These are phyloP conservation scores for Hippoglossus hippoglossus DNA, from an alignment of 2,797 vertebrate species.

Conservation along the genomic window DNA sequence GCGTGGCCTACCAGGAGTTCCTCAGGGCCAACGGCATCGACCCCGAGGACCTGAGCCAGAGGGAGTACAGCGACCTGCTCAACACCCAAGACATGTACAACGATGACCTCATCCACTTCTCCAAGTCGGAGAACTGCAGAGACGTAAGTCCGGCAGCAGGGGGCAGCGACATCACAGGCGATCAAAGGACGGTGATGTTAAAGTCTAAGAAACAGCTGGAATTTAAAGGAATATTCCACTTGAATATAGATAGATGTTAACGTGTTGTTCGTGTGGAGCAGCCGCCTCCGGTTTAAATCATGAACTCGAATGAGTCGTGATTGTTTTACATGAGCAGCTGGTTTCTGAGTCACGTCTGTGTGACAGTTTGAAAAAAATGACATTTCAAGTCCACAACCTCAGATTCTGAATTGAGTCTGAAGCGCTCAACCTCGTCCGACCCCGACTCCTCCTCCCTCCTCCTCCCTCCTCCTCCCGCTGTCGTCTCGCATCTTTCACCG, in stretches of 20 bases:
- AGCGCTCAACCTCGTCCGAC: constrained; percentile 12
- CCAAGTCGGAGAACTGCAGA: constrained; percentile 98
- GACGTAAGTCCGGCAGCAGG: constrained; percentile 87
- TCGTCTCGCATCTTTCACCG: background rate
- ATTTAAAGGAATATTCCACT: background rate
- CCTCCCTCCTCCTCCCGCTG: too few species aligned
- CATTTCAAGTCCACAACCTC: background rate
- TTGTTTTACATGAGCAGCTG: background rate
- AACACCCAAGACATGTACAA: constrained; percentile 99
- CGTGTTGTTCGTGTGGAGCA: too few species aligned
- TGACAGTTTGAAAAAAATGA: background rate
- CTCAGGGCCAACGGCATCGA: constrained; percentile 97
- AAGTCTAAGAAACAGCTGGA: background rate
- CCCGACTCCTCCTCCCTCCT: background rate
- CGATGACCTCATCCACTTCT: constrained; percentile 98
- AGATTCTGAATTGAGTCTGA: constrained; percentile 32
- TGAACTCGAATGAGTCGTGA: too few species aligned
- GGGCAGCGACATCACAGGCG: constrained; percentile 34
- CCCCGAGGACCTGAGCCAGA: constrained; percentile 96
- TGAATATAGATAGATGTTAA: background rate
- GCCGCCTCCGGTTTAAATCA: too few species aligned
- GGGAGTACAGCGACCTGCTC: constrained; percentile 97
- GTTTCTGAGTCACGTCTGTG: too few species aligned
- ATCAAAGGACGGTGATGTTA: too few species aligned
- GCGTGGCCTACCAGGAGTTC: constrained; percentile 98